Conservation (phyloP, 2,113 vertebrate genomes). For the Myotis lucifugus region DNA sequence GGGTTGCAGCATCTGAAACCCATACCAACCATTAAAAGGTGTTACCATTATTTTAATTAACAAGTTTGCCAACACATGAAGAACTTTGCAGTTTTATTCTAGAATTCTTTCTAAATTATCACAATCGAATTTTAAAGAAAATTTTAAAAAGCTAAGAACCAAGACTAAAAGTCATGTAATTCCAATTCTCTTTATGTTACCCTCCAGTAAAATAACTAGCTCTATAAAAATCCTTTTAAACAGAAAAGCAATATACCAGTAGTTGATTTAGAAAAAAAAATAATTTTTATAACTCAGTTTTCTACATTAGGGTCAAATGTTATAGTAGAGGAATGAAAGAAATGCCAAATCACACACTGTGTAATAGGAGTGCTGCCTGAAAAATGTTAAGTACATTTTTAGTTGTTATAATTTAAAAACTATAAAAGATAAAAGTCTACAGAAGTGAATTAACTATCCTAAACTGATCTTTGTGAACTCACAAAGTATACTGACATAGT, state of each 20-base stretch:
- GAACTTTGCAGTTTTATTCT: background rate
- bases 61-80: constrained; percentile 20
- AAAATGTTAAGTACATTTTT: background rate
- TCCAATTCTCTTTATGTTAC: constrained; percentile 9
- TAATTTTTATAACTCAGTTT: background rate
- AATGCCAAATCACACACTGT: background rate
- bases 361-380: background rate
- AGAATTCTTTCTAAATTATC: background rate
- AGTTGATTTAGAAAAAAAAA: background rate
- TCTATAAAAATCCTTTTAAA: constrained; percentile 11
- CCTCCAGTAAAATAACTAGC: constrained; percentile 13
- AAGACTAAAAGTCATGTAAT: constrained; percentile 16
- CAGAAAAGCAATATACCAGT: background rate
- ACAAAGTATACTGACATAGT: background rate
- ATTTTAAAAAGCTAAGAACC: constrained; percentile 37
- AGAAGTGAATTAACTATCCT: constrained; percentile 49
- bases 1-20: constrained; percentile 54
- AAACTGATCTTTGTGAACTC: constrained; percentile 11
- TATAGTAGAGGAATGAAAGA: background rate
- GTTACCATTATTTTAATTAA: constrained; percentile 13
- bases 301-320: constrained; percentile 15
- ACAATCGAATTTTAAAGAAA: constrained; percentile 32
- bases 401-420: background rate
- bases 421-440: background rate
- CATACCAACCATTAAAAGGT: background rate